phyloP scores from a whole-genome alignment of 2,113 vertebrate genomes.

The Hippocampus zosterae region DNA sequence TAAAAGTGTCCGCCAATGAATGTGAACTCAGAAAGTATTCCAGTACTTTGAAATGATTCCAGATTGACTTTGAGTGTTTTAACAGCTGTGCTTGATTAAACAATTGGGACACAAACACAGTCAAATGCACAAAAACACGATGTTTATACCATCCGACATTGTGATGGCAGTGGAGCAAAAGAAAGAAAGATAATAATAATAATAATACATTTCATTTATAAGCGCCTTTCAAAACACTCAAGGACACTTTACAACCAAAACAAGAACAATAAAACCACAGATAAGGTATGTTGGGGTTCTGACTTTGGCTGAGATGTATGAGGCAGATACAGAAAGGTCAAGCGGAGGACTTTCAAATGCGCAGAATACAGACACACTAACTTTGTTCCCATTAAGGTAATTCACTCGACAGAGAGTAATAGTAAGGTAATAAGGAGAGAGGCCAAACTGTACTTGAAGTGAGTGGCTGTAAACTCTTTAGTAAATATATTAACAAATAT shows the following conservation, averaged over 20 bases:
- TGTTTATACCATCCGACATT: not conserved
- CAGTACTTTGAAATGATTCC: not conserved
- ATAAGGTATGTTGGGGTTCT: slow-evolving; percentile 2
- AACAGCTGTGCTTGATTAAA: not conserved
- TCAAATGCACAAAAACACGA: not conserved
- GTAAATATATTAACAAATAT: not conserved
- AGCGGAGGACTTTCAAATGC: slow-evolving; percentile 10
- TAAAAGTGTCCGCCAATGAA: not conserved
- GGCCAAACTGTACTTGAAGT: too few relatives aligned
- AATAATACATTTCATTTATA: too few relatives aligned
- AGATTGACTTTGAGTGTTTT: not conserved
- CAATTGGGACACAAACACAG: not conserved
- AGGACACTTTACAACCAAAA: too few relatives aligned
- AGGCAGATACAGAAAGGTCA: slow-evolving; percentile 48
- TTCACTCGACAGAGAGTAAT: too few relatives aligned
- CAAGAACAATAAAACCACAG: too few relatives aligned
- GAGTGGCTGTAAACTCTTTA: too few relatives aligned
- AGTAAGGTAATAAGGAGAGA: too few relatives aligned
- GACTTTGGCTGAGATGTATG: slow-evolving; percentile 33
- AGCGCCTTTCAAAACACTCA: too few relatives aligned
- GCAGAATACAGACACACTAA: too few relatives aligned
- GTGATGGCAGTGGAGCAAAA: not conserved
- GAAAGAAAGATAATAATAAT: too few relatives aligned
- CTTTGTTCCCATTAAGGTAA: too few relatives aligned
- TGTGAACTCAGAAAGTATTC: not conserved